Conservation (phyloP, 1,140 invertebrate genomes). For the Asobara japonica region DNA sequence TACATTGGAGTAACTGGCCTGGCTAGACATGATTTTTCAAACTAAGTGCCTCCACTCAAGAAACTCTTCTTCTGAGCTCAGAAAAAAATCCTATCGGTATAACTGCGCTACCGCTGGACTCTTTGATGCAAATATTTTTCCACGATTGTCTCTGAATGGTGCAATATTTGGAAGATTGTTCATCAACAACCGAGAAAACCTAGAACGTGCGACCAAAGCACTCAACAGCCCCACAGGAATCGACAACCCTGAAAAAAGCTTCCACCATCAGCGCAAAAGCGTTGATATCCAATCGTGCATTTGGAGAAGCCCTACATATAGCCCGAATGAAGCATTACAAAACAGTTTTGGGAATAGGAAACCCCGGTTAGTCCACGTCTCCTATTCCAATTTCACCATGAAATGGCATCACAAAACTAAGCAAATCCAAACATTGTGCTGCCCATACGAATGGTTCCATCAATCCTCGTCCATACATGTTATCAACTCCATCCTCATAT, state of each 20-base stretch:
- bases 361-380: not conserved
- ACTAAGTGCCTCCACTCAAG: too few relatives aligned
- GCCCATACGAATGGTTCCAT: too few relatives aligned
- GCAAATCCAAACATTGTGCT: slow-evolving; percentile 7
- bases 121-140: too few relatives aligned
- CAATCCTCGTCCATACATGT: too few relatives aligned
- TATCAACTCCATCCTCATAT: too few relatives aligned
- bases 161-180: too few relatives aligned
- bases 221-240: not conserved
- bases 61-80: too few relatives aligned
- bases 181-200: not conserved
- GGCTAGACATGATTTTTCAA: too few relatives aligned
- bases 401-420: slow-evolving; percentile 13
- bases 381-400: not conserved
- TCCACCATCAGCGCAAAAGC: not conserved
- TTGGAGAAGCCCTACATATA: slow-evolving; percentile 19
- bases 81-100: too few relatives aligned
- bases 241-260: not conserved
- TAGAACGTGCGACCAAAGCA: not conserved
- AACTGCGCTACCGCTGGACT: too few relatives aligned
- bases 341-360: slow-evolving; percentile 28
- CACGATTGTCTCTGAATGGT: too few relatives aligned
- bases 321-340: slow-evolving; percentile 29
- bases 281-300: not conserved
- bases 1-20: too few relatives aligned